Conservation (phyloP, 2,888 invertebrate species). For the Lasioglossum pauxillum region DNA sequence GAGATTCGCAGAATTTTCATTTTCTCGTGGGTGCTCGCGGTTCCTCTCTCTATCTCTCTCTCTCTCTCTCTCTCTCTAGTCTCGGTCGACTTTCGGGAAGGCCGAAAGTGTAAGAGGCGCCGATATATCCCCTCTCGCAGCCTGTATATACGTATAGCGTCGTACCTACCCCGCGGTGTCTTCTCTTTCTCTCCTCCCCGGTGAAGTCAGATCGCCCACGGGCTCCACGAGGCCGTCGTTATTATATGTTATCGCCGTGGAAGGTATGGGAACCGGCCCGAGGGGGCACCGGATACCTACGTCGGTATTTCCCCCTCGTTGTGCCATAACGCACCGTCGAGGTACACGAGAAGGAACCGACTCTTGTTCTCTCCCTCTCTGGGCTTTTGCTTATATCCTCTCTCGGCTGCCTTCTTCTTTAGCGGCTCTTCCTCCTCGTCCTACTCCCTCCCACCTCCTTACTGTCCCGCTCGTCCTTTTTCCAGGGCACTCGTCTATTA, state of each 20-base stretch:
- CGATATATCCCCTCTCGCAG: conserved; percentile 30
- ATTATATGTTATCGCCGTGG: conserved; percentile 83
- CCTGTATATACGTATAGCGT: conserved; percentile 40
- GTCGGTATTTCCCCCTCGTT: conserved; percentile 74
- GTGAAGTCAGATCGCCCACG: conserved; percentile 80
- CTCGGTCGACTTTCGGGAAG: conserved; percentile 41
- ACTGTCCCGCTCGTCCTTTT: conserved; percentile 56
- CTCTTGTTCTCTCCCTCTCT: conserved; percentile 39
- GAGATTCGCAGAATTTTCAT: conserved; percentile 61
- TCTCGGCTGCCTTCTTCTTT: conserved; percentile 49
- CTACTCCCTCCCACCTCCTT: not conserved
- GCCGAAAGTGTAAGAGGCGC: conserved; percentile 25
- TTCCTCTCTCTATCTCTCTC: conserved; percentile 6
- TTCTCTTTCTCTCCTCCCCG: conserved; percentile 69
- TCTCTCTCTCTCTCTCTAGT: not conserved
- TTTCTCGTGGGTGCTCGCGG: conserved; percentile 39
- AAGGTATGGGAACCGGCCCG: conserved; percentile 83
- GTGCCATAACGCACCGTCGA: conserved; percentile 78
- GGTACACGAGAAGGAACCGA: conserved; percentile 65
- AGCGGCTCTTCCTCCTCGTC: conserved; percentile 18
- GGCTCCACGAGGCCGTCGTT: conserved; percentile 82
- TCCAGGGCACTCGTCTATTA: conserved; percentile 68
- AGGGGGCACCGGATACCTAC: conserved; percentile 73
- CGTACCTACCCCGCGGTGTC: conserved; percentile 68
- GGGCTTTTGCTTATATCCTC: conserved; percentile 39